Percentiles rank a stretch among this genome's conserved stretches.
Conservation (phyloP, 1,140 invertebrate species). For the Brevipalpus yothersi region DNA sequence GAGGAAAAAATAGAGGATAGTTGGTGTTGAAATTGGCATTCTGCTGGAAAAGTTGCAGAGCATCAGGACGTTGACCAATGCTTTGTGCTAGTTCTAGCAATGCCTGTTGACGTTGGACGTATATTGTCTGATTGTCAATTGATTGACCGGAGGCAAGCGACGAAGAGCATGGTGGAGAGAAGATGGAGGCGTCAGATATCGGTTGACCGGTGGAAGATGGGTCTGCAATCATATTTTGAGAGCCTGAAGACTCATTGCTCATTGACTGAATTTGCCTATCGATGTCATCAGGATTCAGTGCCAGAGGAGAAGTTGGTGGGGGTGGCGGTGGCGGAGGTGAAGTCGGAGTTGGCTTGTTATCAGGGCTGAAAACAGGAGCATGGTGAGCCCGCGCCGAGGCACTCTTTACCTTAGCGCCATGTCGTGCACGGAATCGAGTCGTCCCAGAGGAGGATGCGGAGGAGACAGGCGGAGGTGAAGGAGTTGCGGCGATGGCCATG, state of each 20-base stretch:
- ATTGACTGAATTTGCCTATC: too few species aligned
- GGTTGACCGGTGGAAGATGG: constrained; percentile 14
- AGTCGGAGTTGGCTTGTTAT: not conserved
- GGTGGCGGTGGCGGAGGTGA: not conserved
- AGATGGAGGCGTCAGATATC: constrained; percentile 11
- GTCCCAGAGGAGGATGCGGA: not conserved
- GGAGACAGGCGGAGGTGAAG: not conserved
- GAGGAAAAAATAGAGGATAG: not conserved
- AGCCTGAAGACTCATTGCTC: too few species aligned
- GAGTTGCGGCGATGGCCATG: too few species aligned
- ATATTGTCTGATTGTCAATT: not conserved
- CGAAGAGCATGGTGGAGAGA: not conserved
- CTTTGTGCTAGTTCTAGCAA: constrained; percentile 12
- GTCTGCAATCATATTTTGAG: too few species aligned
- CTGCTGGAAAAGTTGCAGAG: constrained; percentile 9
- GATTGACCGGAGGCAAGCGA: not conserved
- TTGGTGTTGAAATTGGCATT: constrained; percentile 5
- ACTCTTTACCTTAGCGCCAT: not conserved
- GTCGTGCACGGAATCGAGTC: not conserved
- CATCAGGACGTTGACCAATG: constrained; percentile 5
- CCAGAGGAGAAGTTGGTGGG: not conserved
- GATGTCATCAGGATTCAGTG: not conserved
- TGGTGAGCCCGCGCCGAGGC: not conserved
- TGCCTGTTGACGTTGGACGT: constrained; percentile 16
- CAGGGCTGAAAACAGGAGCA: not conserved